Percentiles rank a stretch among this genome's conserved stretches.
These are phyloP conservation scores for Aegotheles bennettii DNA, from an alignment of 2,113 vertebrate species.

Conservation along the genomic window DNA sequence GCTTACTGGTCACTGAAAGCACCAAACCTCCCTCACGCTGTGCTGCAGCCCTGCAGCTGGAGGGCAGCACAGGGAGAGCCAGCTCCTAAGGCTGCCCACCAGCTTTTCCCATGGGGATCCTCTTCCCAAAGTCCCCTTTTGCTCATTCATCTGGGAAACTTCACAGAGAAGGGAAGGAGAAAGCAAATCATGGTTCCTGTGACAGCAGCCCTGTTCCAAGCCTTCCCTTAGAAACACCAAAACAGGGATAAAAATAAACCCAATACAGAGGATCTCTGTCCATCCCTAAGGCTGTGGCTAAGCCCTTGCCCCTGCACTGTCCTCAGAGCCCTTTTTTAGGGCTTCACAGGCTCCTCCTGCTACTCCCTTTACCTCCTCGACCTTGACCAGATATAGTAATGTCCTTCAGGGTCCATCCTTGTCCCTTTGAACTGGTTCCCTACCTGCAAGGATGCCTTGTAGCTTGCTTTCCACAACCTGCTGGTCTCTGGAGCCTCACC, in stretches of 20 bases:
- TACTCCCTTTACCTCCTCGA: background rate
- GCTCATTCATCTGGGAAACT: background rate
- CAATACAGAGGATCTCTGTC: background rate
- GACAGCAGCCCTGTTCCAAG: background rate
- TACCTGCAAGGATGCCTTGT: background rate
- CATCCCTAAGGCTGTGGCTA: background rate
- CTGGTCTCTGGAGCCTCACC: background rate
- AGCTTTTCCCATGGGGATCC: background rate
- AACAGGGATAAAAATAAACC: background rate
- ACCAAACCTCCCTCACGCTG: accelerated
- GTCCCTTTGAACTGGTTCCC: background rate
- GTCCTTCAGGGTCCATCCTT: background rate
- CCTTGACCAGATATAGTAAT: background rate
- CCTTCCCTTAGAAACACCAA: background rate
- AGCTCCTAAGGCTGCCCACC: background rate
- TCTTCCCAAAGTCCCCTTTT: background rate
- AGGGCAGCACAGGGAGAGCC: accelerated
- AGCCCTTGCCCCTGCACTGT: background rate
- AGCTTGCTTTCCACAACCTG: background rate
- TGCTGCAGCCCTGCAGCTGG: background rate
- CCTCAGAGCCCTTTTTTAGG: background rate
- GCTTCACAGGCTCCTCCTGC: background rate
- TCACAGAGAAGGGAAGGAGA: background rate
- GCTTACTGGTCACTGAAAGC: accelerated
- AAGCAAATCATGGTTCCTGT: background rate